These are phyloP conservation scores for Tinamus guttatus DNA, from an alignment of 2,113 vertebrate genomes.

Conservation along the genomic window DNA sequence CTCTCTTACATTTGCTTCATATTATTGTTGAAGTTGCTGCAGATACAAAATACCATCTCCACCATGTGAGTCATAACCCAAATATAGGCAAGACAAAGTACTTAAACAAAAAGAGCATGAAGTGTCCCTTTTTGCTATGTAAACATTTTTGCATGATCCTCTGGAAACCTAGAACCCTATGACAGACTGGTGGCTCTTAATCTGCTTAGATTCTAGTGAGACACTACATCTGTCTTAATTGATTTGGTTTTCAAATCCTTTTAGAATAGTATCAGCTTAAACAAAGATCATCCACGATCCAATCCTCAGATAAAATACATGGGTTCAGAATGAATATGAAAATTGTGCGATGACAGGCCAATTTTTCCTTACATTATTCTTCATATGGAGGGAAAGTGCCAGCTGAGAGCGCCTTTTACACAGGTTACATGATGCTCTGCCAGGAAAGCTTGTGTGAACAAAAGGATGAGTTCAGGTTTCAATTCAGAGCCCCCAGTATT, in stretches of 20 bases:
- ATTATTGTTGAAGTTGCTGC: background rate
- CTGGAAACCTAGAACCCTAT: background rate
- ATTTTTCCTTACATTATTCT: background rate
- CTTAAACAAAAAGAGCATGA: background rate
- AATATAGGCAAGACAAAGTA: background rate
- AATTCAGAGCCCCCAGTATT: background rate
- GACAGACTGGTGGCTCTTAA: background rate
- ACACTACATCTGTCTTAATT: background rate
- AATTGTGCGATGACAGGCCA: background rate
- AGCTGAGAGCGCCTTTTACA: background rate
- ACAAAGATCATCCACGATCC: background rate
- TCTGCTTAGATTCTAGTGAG: background rate
- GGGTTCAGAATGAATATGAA: background rate
- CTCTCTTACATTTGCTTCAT: background rate
- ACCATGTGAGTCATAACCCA: accelerated
- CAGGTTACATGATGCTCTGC: background rate
- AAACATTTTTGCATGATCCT: background rate
- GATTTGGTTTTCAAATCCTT: background rate
- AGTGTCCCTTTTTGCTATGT: background rate
- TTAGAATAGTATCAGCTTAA: background rate
- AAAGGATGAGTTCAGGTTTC: background rate
- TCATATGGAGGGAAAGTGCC: background rate
- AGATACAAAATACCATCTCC: background rate
- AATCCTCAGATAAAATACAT: background rate
- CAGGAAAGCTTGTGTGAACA: background rate